Evolutionary conservation across 2,113 vertebrate species (phyloP).

Genomic region (Xenus cinereus): DNA sequence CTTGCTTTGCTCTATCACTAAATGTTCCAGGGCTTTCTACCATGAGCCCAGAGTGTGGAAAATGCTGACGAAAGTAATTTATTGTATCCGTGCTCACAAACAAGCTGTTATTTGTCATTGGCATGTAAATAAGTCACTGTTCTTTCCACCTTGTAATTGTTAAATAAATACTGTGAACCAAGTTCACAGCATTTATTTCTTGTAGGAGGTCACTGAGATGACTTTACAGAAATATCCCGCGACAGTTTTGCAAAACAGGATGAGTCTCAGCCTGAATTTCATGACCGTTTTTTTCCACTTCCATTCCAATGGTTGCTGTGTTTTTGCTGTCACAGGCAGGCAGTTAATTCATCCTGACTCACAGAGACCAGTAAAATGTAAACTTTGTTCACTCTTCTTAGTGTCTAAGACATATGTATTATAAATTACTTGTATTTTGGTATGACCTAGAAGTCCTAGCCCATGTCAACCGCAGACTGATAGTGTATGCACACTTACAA

Average conservation of each 20-base stretch:
- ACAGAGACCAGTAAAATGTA: not conserved
- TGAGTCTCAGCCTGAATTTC: conserved; percentile 11
- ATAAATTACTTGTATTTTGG: not conserved
- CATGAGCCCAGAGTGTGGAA: not conserved
- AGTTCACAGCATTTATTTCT: not conserved
- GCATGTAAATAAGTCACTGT: not conserved
- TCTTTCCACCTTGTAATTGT: not conserved
- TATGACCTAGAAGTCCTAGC: not conserved
- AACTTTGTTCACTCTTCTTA: not conserved
- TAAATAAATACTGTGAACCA: not conserved
- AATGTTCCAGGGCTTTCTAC: conserved; percentile 34
- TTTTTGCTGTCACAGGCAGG: not conserved
- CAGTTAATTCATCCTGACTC: not conserved
- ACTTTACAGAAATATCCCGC: conserved; percentile 20
- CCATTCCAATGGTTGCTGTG: not conserved
- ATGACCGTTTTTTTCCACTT: not conserved
- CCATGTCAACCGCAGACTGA: not conserved
- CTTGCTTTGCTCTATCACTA: not conserved
- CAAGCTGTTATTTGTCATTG: not conserved
- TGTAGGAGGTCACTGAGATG: not conserved
- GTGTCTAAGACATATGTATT: not conserved
- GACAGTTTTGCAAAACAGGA: conserved; percentile 42
- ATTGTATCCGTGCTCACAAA: not conserved
- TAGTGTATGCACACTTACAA: not conserved
- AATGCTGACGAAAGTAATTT: not conserved